Evolutionary conservation across 2,888 invertebrate genomes (phyloP).

Genomic region (Callimorpha dominula): DNA sequence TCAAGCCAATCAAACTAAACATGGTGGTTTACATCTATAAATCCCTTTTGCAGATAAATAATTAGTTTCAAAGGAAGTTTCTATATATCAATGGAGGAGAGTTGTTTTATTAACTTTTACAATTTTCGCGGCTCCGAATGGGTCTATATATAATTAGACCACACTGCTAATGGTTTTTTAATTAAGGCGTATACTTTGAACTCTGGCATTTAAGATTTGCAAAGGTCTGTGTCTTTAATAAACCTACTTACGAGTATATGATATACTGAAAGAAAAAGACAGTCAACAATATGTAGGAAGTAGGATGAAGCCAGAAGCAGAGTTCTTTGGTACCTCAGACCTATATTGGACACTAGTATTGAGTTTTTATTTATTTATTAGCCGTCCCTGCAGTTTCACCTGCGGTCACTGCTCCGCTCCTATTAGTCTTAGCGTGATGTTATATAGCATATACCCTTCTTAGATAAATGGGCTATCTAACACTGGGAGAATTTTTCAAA

Average conservation of each 20-base stretch:
- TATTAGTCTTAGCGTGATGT: too few species aligned
- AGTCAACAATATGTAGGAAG: too few species aligned
- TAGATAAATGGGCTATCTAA: too few species aligned
- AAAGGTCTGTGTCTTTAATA: background rate
- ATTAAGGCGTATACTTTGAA: slow-evolving; percentile 13
- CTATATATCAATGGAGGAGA: background rate
- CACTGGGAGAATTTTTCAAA: too few species aligned
- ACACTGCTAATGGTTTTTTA: slow-evolving; percentile 16
- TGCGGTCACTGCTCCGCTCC: too few species aligned
- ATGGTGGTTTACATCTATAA: too few species aligned
- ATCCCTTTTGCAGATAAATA: background rate
- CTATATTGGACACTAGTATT: background rate
- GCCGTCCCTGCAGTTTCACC: too few species aligned
- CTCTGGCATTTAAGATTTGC: background rate
- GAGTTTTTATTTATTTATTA: background rate
- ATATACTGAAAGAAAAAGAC: too few species aligned
- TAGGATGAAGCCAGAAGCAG: background rate
- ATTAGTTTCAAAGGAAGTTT: background rate
- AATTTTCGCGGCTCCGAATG: background rate
- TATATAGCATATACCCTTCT: too few species aligned
- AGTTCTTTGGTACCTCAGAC: too few species aligned
- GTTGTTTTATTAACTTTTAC: background rate
- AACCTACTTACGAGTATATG: too few species aligned
- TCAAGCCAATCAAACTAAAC: background rate
- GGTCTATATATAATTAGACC: slow-evolving; percentile 6